Conservation (phyloP, 2,113 vertebrate species). For the Istiophorus platypterus region DNA sequence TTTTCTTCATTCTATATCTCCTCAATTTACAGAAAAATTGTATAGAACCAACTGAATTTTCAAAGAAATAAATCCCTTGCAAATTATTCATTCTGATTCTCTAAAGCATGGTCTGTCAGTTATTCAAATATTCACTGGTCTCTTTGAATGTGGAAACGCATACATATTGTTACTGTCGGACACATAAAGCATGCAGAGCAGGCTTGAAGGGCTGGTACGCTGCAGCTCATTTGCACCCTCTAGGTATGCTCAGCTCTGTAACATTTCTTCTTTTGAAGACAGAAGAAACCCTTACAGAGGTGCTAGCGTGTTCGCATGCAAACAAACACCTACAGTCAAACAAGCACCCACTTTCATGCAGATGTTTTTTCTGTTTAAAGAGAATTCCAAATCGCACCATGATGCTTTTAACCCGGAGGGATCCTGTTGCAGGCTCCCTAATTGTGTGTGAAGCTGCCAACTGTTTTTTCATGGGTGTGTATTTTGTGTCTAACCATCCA, state of each 20-base stretch:
- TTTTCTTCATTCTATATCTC: conserved; percentile 3
- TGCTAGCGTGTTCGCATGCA: not conserved
- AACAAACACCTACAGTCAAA: conserved; percentile 34
- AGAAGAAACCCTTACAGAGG: conserved; percentile 58
- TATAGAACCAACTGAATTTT: conserved; percentile 40
- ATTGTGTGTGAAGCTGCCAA: conserved; percentile 91
- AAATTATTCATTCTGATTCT: conserved; percentile 73
- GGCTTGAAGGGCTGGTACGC: conserved; percentile 41
- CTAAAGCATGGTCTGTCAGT: conserved; percentile 70
- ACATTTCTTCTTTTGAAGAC: conserved; percentile 56
- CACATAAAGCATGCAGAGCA: conserved; percentile 61
- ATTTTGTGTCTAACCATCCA: conserved; percentile 91
- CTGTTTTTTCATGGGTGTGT: conserved; percentile 79
- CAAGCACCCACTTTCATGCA: conserved; percentile 48
- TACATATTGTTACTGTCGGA: conserved; percentile 62
- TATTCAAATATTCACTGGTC: conserved; percentile 75
- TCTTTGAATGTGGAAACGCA: conserved; percentile 77
- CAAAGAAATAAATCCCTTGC: conserved; percentile 58
- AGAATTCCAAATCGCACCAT: conserved; percentile 79
- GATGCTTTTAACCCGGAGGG: conserved; percentile 68
- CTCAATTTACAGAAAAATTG: conserved; percentile 27
- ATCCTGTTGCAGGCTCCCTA: conserved; percentile 75
- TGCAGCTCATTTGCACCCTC: conserved; percentile 55
- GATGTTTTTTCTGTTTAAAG: conserved; percentile 84
- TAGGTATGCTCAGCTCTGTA: conserved; percentile 41